phyloP scores from a whole-genome alignment of 2,888 invertebrate species.

The Hesperia comma region DNA sequence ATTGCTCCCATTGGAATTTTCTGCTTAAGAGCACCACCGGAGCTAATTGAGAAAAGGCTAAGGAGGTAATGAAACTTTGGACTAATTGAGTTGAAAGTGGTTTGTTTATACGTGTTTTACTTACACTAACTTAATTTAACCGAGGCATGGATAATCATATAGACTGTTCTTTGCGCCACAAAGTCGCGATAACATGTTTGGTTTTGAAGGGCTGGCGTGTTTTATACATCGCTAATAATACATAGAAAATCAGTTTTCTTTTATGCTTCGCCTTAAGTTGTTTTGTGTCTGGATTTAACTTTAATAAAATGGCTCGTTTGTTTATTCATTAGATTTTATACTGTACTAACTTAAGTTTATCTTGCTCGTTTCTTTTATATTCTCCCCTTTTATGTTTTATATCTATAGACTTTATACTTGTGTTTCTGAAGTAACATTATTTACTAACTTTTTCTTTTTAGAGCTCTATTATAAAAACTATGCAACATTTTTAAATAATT shows the following conservation, averaged over 20 bases:
- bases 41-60: conserved; percentile 43
- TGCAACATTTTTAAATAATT: too few relatives aligned
- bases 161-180: conserved; percentile 18
- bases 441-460: too few relatives aligned
- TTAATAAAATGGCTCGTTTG: conserved; percentile 2
- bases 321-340: conserved; percentile 8
- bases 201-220: conserved; percentile 20
- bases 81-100: conserved; percentile 44
- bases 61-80: conserved; percentile 41
- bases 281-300: conserved; percentile 15
- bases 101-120: conserved; percentile 46
- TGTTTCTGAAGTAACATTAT: too few relatives aligned
- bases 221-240: background rate
- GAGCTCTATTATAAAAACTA: too few relatives aligned
- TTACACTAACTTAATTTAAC: conserved; percentile 41
- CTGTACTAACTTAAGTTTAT: conserved; percentile 5
- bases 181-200: conserved; percentile 19
- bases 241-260: conserved; percentile 1
- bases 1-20: conserved; percentile 32
- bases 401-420: background rate
- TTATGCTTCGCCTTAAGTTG: conserved; percentile 10
- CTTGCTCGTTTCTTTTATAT: background rate
- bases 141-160: conserved; percentile 39
- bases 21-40: conserved; percentile 34
- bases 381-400: background rate